Evolutionary conservation across 2,888 invertebrate species (phyloP).

Genomic region (Agonopterix alstromeriana): DNA sequence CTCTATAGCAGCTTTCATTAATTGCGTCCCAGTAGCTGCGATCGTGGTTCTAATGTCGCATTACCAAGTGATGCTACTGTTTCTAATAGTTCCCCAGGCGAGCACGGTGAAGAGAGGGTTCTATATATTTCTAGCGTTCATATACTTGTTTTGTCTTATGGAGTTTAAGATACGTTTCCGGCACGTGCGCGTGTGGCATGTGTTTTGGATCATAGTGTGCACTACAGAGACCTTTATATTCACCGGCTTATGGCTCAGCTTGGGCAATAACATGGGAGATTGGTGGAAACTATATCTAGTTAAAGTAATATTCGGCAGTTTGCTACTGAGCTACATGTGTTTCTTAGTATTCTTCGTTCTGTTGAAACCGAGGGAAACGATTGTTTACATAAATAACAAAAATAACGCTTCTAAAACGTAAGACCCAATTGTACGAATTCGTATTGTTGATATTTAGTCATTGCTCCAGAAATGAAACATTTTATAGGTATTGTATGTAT

Average conservation of each 20-base stretch:
- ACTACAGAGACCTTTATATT: constrained; percentile 81
- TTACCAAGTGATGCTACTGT: constrained; percentile 79
- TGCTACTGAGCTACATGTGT: constrained; percentile 76
- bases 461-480: too few species aligned
- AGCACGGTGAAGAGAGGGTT: constrained; percentile 73
- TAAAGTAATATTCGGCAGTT: constrained; percentile 77
- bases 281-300: constrained; percentile 85
- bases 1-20: constrained; percentile 81
- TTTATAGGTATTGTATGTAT: background rate
- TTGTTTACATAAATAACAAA: constrained; percentile 54
- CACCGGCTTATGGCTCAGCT: constrained; percentile 80
- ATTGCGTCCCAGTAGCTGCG: constrained; percentile 79
- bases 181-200: constrained; percentile 82
- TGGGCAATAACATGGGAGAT: constrained; percentile 70
- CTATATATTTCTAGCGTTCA: constrained; percentile 82
- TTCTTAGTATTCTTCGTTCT: constrained; percentile 80
- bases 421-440: constrained; percentile 4
- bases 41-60: constrained; percentile 79
- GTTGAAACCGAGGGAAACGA: constrained; percentile 78
- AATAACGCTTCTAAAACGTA: constrained; percentile 11
- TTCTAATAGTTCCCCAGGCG: constrained; percentile 81
- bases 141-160: constrained; percentile 85
- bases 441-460: background rate
- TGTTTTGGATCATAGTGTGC: constrained; percentile 80
- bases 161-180: constrained; percentile 88